phyloP scores from a whole-genome alignment of 37 sponge, comb jelly and placozoan genomes.

The Crambe crambe region DNA sequence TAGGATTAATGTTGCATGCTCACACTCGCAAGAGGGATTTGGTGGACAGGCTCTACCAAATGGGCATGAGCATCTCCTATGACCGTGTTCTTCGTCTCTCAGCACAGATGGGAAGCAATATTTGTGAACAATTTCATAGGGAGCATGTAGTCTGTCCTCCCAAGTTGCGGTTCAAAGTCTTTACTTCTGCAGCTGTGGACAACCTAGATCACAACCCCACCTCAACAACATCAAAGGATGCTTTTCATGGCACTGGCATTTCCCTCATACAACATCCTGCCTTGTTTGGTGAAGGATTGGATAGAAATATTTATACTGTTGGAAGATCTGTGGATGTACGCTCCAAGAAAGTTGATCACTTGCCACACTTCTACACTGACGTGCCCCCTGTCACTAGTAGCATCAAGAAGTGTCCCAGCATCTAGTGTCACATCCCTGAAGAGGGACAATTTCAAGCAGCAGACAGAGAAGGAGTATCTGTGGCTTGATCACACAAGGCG shows the following conservation, averaged over 20 bases:
- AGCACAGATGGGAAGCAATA: constrained; percentile 22
- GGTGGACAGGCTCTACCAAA: not conserved
- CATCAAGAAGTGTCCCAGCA: too few relatives aligned
- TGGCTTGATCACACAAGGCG: constrained; percentile 2
- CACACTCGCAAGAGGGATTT: not conserved
- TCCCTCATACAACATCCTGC: not conserved
- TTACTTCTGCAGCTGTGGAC: constrained; percentile 26
- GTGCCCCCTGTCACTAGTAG: constrained; percentile 11
- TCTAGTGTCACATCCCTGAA: not conserved
- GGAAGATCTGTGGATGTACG: not conserved
- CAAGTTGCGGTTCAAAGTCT: not conserved
- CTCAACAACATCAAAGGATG: constrained; percentile 29
- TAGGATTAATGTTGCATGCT: not conserved
- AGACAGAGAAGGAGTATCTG: constrained; percentile 10
- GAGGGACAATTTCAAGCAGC: not conserved
- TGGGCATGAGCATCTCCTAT: not conserved
- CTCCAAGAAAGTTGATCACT: constrained; percentile 8
- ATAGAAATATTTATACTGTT: not conserved
- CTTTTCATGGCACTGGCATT: constrained; percentile 39
- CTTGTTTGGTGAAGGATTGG: constrained; percentile 7
- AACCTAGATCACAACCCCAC: not conserved
- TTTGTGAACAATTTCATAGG: constrained; percentile 21
- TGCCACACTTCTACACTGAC: constrained; percentile 31
- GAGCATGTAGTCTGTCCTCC: constrained; percentile 48
- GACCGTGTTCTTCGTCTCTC: constrained; percentile 24